A percentile compares a stretch with the other conserved stretches of the same genome.
Conservation (phyloP, 2,797 vertebrate species). For the Bradypodion pumilum region DNA sequence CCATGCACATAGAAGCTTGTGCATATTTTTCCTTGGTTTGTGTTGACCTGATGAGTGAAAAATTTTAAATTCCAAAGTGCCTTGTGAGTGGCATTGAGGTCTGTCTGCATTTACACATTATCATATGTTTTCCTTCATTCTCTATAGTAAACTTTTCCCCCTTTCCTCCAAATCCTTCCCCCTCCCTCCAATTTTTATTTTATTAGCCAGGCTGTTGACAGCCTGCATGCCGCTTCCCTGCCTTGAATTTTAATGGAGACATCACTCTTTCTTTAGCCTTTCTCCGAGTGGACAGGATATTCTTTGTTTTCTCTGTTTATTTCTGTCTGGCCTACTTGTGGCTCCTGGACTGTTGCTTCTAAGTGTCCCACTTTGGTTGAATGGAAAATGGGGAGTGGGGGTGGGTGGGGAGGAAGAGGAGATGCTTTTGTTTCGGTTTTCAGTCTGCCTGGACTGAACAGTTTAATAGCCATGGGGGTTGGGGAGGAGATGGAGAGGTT, state of each 20-base stretch:
- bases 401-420: not conserved
- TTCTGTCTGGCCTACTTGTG: constrained; percentile 72
- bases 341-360: constrained; percentile 31
- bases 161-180: not conserved
- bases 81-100: not conserved
- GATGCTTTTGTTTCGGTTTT: not conserved
- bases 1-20: not conserved
- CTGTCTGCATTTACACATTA: rapidly evolving
- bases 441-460: constrained; percentile 26
- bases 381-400: constrained; percentile 33
- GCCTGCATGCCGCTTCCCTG: constrained; percentile 75
- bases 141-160: constrained; percentile 9
- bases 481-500: constrained; percentile 32
- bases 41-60: not conserved
- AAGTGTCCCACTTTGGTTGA: constrained; percentile 60
- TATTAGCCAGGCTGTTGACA: constrained; percentile 65
- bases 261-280: constrained; percentile 77
- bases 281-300: constrained; percentile 78
- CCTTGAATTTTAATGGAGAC: constrained; percentile 86
- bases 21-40: not conserved
- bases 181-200: not conserved
- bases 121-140: constrained; percentile 14
- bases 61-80: rapidly evolving
- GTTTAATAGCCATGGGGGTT: constrained; percentile 11
- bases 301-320: constrained; percentile 80